These are phyloP conservation scores for Campoletis raptor DNA, from an alignment of 2,888 invertebrate genomes.

Conservation along the genomic window DNA sequence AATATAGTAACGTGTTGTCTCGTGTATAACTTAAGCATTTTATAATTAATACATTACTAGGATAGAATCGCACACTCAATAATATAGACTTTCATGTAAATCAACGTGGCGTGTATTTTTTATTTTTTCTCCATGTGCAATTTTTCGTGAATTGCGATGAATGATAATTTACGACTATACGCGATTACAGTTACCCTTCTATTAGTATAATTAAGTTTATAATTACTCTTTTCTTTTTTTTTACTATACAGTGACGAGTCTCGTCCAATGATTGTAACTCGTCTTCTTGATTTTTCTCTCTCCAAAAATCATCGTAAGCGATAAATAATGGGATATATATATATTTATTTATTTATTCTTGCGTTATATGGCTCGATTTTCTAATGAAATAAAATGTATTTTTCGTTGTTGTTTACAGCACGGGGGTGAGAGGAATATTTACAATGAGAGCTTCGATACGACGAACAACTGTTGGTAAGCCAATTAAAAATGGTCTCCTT, in stretches of 20 bases:
- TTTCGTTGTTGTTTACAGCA: constrained; percentile 62
- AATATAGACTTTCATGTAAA: constrained; percentile 43
- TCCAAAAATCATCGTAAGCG: constrained; percentile 49
- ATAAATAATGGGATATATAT: constrained; percentile 64
- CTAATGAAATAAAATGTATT: constrained; percentile 55
- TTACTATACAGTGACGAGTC: constrained; percentile 63
- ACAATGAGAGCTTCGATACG: constrained; percentile 58
- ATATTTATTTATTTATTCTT: constrained; percentile 47
- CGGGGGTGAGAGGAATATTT: constrained; percentile 67
- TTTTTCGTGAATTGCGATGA: constrained; percentile 58
- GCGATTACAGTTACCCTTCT: constrained; percentile 48
- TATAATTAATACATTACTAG: constrained; percentile 71
- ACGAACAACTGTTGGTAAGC: background rate
- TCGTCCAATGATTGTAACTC: constrained; percentile 59
- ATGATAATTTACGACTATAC: constrained; percentile 60
- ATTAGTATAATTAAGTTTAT: constrained; percentile 40
- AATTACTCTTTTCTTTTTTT: constrained; percentile 51
- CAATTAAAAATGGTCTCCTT: background rate
- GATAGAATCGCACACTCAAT: constrained; percentile 54
- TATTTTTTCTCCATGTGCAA: background rate
- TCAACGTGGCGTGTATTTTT: constrained; percentile 38
- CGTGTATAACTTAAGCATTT: constrained; percentile 73
- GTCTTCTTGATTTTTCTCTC: constrained; percentile 39
- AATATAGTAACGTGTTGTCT: constrained; percentile 69
- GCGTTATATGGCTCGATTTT: constrained; percentile 60